Evolutionary conservation across 2,888 invertebrate species (phyloP), one percentile per base, ranked within the genome.

Genomic region (Calameuta pallipes): DNA sequence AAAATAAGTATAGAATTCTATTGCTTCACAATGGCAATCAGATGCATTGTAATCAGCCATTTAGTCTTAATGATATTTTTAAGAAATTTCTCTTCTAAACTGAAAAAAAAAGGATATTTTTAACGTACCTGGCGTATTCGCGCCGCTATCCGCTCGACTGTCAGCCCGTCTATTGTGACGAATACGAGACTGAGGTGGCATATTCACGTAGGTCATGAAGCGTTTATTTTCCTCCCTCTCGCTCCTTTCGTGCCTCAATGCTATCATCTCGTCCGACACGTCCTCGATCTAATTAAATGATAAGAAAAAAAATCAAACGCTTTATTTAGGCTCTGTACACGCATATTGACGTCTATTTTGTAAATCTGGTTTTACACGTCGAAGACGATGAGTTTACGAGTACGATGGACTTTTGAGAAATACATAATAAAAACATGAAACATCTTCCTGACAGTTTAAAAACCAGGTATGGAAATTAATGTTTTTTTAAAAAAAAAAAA

Each of bases 171-270:
- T 93, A 90, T 93, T 94, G 3, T 94, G 93, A 33, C 95, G 93
- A 68, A 94, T 92, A 76, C 94, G 91, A 68, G 93, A 92, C 79
- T 90, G 89, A 83, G 89, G 88, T 41, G 92, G 90, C 86, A 90
- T 87, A 78, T 92, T 94, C 75, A 93, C 89, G 86, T 93, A 94
- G 84, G 93, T 93, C 89, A 94, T 92, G 92, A 95, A 96, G 84
- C 96, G 95, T 87, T 95, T 95, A 82, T 96, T 95, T 92, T 98
- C 98, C 83, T 96, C 96, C 15, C 93, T 92, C 92, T 97, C 97
- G 83, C 95, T 95, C 82, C 95, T 95, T 75, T 94, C 94, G 92
- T 98, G 98, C 3, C 98, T 94, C 71, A 92, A 89, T 4, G 93
- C 90, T 85, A 95, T 95, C 0, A 95, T 94, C 80, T 95, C 95